Base-by-base conservation (phyloP, 2,888 invertebrate species). In the Meandrusa payeni region DNA sequence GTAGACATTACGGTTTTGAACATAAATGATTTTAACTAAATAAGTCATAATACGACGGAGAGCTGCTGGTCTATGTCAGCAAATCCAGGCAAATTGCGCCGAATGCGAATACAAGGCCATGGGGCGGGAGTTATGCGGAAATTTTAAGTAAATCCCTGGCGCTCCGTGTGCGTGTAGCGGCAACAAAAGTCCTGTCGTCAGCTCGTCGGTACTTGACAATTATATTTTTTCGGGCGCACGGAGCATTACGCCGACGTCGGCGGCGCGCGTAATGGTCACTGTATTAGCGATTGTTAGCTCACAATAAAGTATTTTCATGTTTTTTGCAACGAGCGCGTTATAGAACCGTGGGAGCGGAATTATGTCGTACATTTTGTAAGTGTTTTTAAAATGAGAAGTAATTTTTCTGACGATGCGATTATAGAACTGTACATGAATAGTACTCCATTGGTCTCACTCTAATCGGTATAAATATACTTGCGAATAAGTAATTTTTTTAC, bases 101-200 rank as follows among this genome's bases (percentile, higher is more conserved):
- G 56, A 64, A 53, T 54, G 52, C 41, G 36, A 46, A 49, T 47
- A 54, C 52, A 51, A 48, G 32, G 51, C 51, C 48, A 54, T 26
- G 55, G 57, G 61, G 63, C 61, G 63, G 64, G 68, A 65, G 69
- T 54, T 65, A 67, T 61, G 69, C 61, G 69, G 71, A 75, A 75
- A 74, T 80, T 77, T 81, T 64, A 79, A 81, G 57, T 69, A 64
- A 76, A 76, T 68, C 78, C 74, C 74, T 67, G 11, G 12, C 23
- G 12, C 12, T 10, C 3, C 13, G 7, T 4, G 10, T 5, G 3
- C 33, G 33, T 10, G 11, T 13, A n/a, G 13, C 7, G 13, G 31
- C n/a, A n/a, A n/a, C n/a, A n/a, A n/a, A n/a, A n/a, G n/a, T n/a
- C n/a, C n/a, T n/a, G n/a, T n/a, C n/a, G n/a, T n/a, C n/a, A n/a